Base-by-base conservation (phyloP, 2,888 invertebrate species). In the Sminthurides aquaticus region DNA sequence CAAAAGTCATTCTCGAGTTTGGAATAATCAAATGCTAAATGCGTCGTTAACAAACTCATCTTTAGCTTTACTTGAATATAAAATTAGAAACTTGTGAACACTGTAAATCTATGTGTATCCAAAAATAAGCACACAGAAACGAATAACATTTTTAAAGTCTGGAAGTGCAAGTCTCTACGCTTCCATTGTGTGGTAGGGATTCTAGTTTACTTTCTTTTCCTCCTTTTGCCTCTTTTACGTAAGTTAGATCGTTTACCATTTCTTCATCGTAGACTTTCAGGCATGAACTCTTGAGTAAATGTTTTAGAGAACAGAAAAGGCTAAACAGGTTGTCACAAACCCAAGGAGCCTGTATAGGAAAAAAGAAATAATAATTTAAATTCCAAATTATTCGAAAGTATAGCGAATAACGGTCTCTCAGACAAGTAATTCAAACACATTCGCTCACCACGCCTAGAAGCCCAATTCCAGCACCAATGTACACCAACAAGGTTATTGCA, bases 391-490 rank as follows among this genome's bases (percentile, higher is more conserved):
- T 34, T 11, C 43, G 43, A 34, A 34, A 34, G 43, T 34, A 34
- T 34, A 34, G 43, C 43, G 43, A n/a, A n/a, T n/a, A n/a, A n/a
- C n/a, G n/a, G n/a, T n/a, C n/a, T n/a, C n/a, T n/a, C n/a, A n/a
- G n/a, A n/a, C 43, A 34, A 34, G 15, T 11, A 15, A 11, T 15
- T 34, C 15, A 34, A 34, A 11, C 5, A 34, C 15, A 34, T 34
- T 34, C 5, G 43, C 34, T 77, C 76, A 81, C 81, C 34, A 82
- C 68, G 60, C 78, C 78, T 49, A 82, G 75, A 18, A 82, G 74
- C 15, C 80, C 82, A 29, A 82, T 70, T 57, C 82, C 81, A 66
- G 81, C 80, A 58, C 81, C 82, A 66, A 82, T 74, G 67, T 81
- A 81, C 22, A 79, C 72, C 8, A 80, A 62, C 1, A 82, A 75